These are phyloP conservation scores for Pteria penguin DNA, from an alignment of 2,888 invertebrate species.

Conservation along the genomic window DNA sequence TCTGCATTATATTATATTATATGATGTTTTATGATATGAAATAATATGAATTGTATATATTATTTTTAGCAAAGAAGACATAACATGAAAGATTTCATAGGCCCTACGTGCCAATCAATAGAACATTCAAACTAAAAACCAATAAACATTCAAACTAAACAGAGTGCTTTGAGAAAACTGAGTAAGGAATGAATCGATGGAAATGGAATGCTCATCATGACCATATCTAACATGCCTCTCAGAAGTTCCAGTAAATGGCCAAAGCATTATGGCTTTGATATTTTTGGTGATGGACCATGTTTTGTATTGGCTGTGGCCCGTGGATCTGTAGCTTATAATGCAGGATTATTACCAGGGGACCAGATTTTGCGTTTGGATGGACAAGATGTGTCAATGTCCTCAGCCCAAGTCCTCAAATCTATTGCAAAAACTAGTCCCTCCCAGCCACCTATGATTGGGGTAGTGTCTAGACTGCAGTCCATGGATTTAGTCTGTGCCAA, in stretches of 20 bases:
- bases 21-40: no score
- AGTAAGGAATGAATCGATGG: no score
- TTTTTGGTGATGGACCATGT: conserved; percentile 77
- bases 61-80: no score
- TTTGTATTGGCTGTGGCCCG: conserved; percentile 75
- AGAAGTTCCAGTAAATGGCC: conserved; percentile 71
- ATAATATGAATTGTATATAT: no score
- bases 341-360: conserved; percentile 77
- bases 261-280: conserved; percentile 75
- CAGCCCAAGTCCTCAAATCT: conserved; percentile 68
- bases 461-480: conserved; percentile 71
- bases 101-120: no score
- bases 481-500: conserved; percentile 64
- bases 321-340: conserved; percentile 72
- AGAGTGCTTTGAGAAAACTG: no score
- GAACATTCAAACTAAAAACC: no score
- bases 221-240: conserved; percentile 61
- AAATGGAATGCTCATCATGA: conserved; percentile 38
- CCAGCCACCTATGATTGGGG: conserved; percentile 75
- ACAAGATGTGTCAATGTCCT: conserved; percentile 74
- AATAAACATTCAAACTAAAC: no score
- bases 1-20: no score
- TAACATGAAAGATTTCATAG: no score
- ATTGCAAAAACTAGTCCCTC: conserved; percentile 66
- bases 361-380: conserved; percentile 77